Percentiles rank a stretch among this genome's conserved stretches.
These are phyloP conservation scores for Cydia fagiglandana DNA, from an alignment of 1,140 invertebrate species.

Conservation along the genomic window DNA sequence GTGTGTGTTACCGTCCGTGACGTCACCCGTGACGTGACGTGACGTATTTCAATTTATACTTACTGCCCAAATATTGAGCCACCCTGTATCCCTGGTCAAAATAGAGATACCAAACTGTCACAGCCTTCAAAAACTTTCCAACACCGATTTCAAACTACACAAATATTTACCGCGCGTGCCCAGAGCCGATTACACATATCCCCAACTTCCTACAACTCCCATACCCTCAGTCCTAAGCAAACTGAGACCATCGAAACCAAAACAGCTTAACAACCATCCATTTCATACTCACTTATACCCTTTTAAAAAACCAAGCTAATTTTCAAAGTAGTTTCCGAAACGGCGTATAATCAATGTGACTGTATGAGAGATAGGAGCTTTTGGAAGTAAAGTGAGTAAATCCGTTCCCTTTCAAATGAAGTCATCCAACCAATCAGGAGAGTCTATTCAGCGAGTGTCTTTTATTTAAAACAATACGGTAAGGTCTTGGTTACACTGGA, in stretches of 20 bases:
- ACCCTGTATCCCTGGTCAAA: not conserved
- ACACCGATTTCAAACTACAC: not conserved
- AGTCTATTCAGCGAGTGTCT: slow-evolving; percentile 13
- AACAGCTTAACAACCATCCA: not conserved
- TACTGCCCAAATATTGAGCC: not conserved
- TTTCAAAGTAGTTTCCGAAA: not conserved
- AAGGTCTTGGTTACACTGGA: slow-evolving; percentile 11
- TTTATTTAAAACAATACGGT: slow-evolving; percentile 28
- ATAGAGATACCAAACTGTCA: not conserved
- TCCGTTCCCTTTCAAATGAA: slow-evolving; percentile 27
- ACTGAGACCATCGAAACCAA: not conserved
- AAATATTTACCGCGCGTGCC: slow-evolving; percentile 12
- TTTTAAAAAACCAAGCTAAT: not conserved
- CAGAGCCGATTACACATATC: slow-evolving; percentile 18
- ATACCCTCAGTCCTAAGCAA: slow-evolving; percentile 15
- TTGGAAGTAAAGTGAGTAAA: not conserved
- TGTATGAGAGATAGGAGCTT: not conserved
- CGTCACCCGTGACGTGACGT: too few species aligned
- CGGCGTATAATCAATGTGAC: not conserved
- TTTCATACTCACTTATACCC: not conserved
- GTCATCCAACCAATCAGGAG: slow-evolving; percentile 25
- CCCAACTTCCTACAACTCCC: not conserved
- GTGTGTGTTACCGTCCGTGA: too few species aligned
- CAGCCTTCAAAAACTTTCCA: not conserved
- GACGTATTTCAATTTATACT: not conserved